phyloP scores from a whole-genome alignment of 2,888 invertebrate species.

The Heteropelma amictum region DNA sequence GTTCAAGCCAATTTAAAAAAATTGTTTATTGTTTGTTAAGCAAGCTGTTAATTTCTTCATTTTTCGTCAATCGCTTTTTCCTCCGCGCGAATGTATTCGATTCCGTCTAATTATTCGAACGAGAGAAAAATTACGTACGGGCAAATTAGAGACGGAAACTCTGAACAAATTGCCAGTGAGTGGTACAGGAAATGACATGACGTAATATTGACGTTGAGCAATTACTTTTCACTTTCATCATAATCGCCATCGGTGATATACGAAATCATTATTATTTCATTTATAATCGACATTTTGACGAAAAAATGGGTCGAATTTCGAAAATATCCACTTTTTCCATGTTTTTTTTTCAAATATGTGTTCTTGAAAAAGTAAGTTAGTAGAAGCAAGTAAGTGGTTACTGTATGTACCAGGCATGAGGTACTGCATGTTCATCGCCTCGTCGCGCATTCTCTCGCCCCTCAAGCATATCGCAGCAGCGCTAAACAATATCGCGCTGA shows the following conservation, averaged over 20 bases:
- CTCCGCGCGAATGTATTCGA: not conserved
- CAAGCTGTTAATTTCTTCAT: conserved; percentile 50
- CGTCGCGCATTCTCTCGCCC: conserved; percentile 95
- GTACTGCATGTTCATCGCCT: conserved; percentile 98
- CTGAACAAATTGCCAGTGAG: not conserved
- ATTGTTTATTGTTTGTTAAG: conserved; percentile 30
- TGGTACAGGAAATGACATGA: conserved; percentile 51
- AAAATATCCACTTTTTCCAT: not conserved
- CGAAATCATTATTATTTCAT: conserved; percentile 11
- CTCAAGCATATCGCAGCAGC: conserved; percentile 96
- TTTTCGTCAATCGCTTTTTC: conserved; percentile 5
- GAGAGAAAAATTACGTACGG: not conserved
- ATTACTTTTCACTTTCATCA: conserved; percentile 14
- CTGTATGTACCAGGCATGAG: conserved; percentile 92
- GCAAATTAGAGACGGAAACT: not conserved
- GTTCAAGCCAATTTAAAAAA: not conserved
- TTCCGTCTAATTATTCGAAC: not conserved
- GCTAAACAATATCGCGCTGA: conserved; percentile 95
- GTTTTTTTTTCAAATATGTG: too few species aligned
- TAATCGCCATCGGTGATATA: not conserved
- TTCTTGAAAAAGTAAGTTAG: conserved; percentile 57
- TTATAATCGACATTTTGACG: too few species aligned
- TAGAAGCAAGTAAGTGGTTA: conserved; percentile 70
- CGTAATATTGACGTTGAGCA: conserved; percentile 40
- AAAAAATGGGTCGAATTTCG: not conserved